Evolutionary conservation across 2,797 vertebrate species (phyloP).

Genomic region (Fistularia commersonii): DNA sequence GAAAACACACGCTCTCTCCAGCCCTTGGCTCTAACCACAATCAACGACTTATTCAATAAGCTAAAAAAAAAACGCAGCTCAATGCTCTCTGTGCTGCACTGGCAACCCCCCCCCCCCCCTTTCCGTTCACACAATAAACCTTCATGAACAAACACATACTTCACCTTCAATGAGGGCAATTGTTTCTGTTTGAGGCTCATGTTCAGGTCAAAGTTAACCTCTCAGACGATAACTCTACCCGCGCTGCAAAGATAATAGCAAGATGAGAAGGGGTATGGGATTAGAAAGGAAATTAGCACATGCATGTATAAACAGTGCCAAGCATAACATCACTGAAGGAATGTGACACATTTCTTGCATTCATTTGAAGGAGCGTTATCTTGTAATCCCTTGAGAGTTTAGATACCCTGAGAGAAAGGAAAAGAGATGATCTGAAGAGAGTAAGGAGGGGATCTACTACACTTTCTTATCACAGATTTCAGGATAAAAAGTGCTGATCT

Average conservation of each 20-base stretch:
- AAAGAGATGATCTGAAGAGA: not conserved
- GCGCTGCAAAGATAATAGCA: constrained; percentile 15
- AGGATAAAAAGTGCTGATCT: constrained; percentile 49
- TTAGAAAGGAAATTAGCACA: constrained; percentile 7
- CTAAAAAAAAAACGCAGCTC: constrained; percentile 57
- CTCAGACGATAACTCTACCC: constrained; percentile 30
- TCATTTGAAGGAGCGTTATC: constrained; percentile 34
- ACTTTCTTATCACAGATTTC: constrained; percentile 42
- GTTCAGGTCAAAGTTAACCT: constrained; percentile 41
- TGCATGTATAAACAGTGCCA: constrained; percentile 50
- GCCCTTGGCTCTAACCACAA: constrained; percentile 64
- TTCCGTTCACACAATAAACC: constrained; percentile 10
- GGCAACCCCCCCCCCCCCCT: not conserved
- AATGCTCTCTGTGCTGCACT: constrained; percentile 25
- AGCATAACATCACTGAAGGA: constrained; percentile 34
- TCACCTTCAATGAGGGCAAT: constrained; percentile 21
- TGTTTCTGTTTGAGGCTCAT: constrained; percentile 33
- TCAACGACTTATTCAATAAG: constrained; percentile 72
- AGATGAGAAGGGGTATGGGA: constrained; percentile 2
- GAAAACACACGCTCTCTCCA: constrained; percentile 55
- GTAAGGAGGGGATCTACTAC: constrained; percentile 18
- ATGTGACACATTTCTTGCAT: constrained; percentile 37
- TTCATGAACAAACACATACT: constrained; percentile 11
- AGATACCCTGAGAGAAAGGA: constrained; percentile 13
- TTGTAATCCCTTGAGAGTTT: constrained; percentile 45